These are phyloP conservation scores for Balaeniceps rex DNA, from an alignment of 2,113 vertebrate species.

Conservation along the genomic window DNA sequence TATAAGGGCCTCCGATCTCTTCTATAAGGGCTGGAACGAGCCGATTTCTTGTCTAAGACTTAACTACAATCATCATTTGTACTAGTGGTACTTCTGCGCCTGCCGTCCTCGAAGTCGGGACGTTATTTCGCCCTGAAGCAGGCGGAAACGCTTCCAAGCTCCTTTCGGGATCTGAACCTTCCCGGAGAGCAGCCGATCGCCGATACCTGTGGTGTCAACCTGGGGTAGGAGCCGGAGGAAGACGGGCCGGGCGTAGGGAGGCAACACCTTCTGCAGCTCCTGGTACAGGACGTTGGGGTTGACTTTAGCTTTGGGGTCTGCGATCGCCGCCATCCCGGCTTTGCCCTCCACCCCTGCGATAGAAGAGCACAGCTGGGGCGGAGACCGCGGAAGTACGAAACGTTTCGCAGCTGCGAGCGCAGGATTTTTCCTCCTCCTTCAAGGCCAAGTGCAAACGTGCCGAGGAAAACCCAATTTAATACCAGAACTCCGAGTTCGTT, in stretches of 20 bases:
- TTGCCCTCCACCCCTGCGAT: conserved; percentile 86
- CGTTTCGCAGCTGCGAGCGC: not conserved
- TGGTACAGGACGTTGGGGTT: conserved; percentile 74
- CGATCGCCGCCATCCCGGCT: conserved; percentile 88
- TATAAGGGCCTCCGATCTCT: too few relatives aligned
- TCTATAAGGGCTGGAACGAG: too few relatives aligned
- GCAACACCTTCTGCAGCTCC: conserved; percentile 78
- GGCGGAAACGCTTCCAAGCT: not conserved
- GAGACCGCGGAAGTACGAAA: too few relatives aligned
- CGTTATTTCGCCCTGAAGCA: accelerated
- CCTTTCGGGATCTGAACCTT: not conserved
- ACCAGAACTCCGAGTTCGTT: not conserved
- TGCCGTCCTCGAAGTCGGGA: accelerated
- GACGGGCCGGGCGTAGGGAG: conserved; percentile 84
- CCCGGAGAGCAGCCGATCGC: accelerated
- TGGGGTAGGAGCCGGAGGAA: conserved; percentile 84
- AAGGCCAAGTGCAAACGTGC: not conserved
- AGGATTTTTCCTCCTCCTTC: too few relatives aligned
- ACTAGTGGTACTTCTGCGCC: too few relatives aligned
- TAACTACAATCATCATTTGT: not conserved
- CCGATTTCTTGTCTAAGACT: not conserved
- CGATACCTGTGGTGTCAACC: conserved; percentile 87
- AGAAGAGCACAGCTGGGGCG: not conserved
- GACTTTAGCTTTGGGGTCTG: conserved; percentile 67
- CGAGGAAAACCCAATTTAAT: not conserved